These are phyloP conservation scores for Vanessa tameamea DNA, from an alignment of 1,140 invertebrate species.

Conservation along the genomic window DNA sequence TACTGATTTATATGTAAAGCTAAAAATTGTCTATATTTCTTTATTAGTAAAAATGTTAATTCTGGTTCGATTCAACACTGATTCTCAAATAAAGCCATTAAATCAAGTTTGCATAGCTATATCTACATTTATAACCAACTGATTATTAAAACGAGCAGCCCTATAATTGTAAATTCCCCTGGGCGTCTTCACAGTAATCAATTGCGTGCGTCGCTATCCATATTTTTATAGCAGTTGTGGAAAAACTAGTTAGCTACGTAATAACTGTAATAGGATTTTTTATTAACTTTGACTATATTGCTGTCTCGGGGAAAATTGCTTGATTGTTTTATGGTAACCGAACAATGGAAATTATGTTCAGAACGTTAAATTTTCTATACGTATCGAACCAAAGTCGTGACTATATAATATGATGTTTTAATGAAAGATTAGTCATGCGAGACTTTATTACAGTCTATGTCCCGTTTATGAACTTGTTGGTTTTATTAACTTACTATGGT, in stretches of 20 bases:
- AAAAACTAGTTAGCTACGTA: constrained; percentile 32
- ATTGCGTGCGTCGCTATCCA: constrained; percentile 28
- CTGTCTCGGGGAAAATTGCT: constrained; percentile 22
- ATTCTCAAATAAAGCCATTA: background rate
- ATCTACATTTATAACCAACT: constrained; percentile 2
- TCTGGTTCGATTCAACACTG: too few species aligned
- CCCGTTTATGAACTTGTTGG: too few species aligned
- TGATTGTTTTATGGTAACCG: constrained; percentile 31
- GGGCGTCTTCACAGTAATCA: constrained; percentile 29
- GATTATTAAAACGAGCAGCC: constrained; percentile 5
- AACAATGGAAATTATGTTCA: background rate
- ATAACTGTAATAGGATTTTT: constrained; percentile 33
- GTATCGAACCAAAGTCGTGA: too few species aligned
- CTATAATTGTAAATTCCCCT: constrained; percentile 18
- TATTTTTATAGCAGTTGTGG: constrained; percentile 33
- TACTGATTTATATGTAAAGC: too few species aligned
- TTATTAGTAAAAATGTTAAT: too few species aligned
- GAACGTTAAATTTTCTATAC: background rate
- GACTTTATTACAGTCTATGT: too few species aligned
- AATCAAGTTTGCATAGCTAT: background rate
- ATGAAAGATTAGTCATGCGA: too few species aligned
- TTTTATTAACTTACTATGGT: too few species aligned
- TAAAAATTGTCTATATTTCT: too few species aligned
- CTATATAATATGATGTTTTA: too few species aligned
- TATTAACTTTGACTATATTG: constrained; percentile 32